Base-by-base conservation (phyloP, 2,888 invertebrate species). In the Brachypterus glaber region DNA sequence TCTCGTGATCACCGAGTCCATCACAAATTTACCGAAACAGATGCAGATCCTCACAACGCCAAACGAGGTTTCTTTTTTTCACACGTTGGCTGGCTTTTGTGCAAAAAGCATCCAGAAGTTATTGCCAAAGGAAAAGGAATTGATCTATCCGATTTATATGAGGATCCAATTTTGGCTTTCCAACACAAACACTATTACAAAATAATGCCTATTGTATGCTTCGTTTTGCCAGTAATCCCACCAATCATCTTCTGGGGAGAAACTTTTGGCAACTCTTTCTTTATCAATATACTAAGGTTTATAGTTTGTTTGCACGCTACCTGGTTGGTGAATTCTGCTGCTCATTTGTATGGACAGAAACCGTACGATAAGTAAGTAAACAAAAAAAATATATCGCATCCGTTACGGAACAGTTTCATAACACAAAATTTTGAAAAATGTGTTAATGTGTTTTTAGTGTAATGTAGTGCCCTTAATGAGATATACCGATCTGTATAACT, bases 301-400 rank as follows among this genome's bases (percentile, higher is more conserved):
- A 81, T 81, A 36, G 70, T 81, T 46, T 86, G 85, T 0, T 73
- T 96, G 5, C 90, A 96, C 66, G 83, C 88, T 48, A 95, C 95
- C 1, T 96, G 86, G 74, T 78, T 84, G 53, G 92, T 95, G n/a
- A 95, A 95, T 63, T 91, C 90, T 60, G 83, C 86, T 8, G 93
- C 95, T 0, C 95, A 95, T 61, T 76, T 89, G 72, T 92, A 84
- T 77, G 93, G 93, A n/a, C 79, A 80, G 51, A 81, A 80, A 57
- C 93, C 95, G 0, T 95, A 92, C 58, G 93, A 95, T 66, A 81
- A 74, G 82, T 83, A 58, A 64, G 70, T 63, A 15, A 32, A n/a
- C n/a, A n/a, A n/a, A n/a, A n/a, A n/a, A n/a, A n/a, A n/a, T n/a
- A n/a, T n/a, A n/a, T n/a, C n/a, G n/a, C n/a, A n/a, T n/a, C n/a